Conservation (phyloP, 2,113 vertebrate species). For the Ailurus styani region DNA sequence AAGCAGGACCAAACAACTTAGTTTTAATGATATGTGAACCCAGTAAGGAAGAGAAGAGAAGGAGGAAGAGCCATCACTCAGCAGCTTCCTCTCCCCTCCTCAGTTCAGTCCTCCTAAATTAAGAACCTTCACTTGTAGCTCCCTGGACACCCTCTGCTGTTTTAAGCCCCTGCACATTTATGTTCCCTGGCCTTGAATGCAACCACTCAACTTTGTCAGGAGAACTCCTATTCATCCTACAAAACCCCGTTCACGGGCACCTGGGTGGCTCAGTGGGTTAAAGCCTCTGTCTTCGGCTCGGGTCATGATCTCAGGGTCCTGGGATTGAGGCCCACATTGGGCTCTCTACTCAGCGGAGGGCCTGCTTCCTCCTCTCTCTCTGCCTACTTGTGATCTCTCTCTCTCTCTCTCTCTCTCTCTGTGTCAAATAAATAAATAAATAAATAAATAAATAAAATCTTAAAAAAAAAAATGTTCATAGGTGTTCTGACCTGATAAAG, state of each 20-base stretch:
- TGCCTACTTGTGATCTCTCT: too few species aligned
- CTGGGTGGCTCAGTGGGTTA: too few species aligned
- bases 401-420: too few species aligned
- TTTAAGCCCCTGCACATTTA: not conserved
- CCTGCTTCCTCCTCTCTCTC: too few species aligned
- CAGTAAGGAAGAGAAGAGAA: not conserved
- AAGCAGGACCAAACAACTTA: not conserved
- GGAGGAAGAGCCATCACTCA: not conserved
- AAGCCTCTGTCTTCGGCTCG: too few species aligned
- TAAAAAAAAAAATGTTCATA: too few species aligned
- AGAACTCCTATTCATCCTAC: not conserved
- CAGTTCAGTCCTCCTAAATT: slow-evolving; percentile 12
- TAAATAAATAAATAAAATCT: too few species aligned
- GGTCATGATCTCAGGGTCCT: too few species aligned
- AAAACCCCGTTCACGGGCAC: not conserved
- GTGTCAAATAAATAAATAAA: too few species aligned
- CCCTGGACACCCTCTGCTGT: not conserved
- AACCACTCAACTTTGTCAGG: not conserved
- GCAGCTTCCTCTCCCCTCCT: not conserved
- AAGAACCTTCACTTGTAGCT: slow-evolving; percentile 23
- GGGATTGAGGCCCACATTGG: too few species aligned
- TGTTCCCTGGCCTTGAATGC: not conserved
- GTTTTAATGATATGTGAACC: not conserved
- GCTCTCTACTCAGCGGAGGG: too few species aligned
- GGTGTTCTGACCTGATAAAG: not conserved